Conservation (phyloP, 2,888 invertebrate species). For the Papilio gigon region DNA sequence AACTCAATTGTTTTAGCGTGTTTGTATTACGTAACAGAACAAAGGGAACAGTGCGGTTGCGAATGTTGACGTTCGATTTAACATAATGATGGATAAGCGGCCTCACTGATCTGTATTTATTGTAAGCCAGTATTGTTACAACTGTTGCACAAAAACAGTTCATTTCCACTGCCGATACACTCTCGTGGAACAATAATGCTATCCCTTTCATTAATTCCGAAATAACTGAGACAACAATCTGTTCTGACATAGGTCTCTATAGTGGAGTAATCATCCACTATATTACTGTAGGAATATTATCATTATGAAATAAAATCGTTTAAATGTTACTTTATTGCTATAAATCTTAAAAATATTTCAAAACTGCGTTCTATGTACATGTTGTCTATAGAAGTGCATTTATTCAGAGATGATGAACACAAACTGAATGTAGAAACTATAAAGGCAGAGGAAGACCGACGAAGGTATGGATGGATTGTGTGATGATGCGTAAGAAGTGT, state of each 20-base stretch:
- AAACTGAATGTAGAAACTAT: too few species aligned
- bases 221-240: not conserved
- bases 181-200: not conserved
- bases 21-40: not conserved
- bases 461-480: too few species aligned
- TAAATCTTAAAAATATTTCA: too few species aligned
- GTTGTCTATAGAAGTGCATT: too few species aligned
- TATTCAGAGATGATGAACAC: too few species aligned
- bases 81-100: slow-evolving; percentile 19
- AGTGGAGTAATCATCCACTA: not conserved
- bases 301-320: too few species aligned
- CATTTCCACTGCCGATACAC: not conserved
- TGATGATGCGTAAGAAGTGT: too few species aligned
- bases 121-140: slow-evolving; percentile 5
- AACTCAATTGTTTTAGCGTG: not conserved
- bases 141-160: slow-evolving; percentile 7
- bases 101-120: slow-evolving; percentile 7
- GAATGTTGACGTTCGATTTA: slow-evolving; percentile 2
- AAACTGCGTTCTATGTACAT: too few species aligned
- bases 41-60: slow-evolving; percentile 1
- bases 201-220: not conserved
- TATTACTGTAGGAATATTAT: not conserved
- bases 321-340: too few species aligned
- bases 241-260: not conserved
- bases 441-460: too few species aligned